phyloP scores from a whole-genome alignment of 2,113 vertebrate genomes.

The Eclectus roratus region DNA sequence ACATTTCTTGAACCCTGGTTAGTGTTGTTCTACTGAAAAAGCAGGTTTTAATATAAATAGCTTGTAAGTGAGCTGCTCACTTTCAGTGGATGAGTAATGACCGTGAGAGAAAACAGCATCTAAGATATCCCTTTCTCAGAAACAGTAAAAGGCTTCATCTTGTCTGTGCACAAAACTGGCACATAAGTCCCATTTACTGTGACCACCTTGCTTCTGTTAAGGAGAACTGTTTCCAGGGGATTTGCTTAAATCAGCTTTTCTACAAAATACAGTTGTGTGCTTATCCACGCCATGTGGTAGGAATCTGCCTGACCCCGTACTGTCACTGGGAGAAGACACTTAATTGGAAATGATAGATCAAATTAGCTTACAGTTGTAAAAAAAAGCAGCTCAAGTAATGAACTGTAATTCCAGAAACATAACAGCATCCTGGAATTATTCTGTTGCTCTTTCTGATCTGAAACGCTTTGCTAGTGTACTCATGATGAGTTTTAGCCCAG shows the following conservation, averaged over 20 bases:
- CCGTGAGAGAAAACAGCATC: not conserved
- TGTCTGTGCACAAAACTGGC: not conserved
- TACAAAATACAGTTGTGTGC: not conserved
- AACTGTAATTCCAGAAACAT: not conserved
- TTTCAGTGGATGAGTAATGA: fast-evolving
- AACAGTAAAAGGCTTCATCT: not conserved
- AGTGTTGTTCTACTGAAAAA: not conserved
- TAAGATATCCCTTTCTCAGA: not conserved
- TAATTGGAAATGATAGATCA: not conserved
- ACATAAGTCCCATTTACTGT: not conserved
- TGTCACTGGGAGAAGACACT: not conserved
- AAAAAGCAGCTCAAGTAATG: not conserved
- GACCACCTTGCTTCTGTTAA: not conserved
- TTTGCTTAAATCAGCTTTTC: not conserved
- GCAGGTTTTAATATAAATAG: not conserved
- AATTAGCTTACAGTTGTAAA: not conserved
- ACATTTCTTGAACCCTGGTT: not conserved
- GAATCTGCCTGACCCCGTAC: not conserved
- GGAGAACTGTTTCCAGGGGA: not conserved
- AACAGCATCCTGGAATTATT: not conserved
- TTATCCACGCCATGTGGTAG: not conserved
- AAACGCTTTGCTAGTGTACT: not conserved
- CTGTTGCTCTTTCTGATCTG: not conserved
- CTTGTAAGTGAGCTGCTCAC: not conserved
- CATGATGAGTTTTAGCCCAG: not conserved